Evolutionary conservation across 2,797 vertebrate species (phyloP).

Genomic region (Pangasius mekongensis): DNA sequence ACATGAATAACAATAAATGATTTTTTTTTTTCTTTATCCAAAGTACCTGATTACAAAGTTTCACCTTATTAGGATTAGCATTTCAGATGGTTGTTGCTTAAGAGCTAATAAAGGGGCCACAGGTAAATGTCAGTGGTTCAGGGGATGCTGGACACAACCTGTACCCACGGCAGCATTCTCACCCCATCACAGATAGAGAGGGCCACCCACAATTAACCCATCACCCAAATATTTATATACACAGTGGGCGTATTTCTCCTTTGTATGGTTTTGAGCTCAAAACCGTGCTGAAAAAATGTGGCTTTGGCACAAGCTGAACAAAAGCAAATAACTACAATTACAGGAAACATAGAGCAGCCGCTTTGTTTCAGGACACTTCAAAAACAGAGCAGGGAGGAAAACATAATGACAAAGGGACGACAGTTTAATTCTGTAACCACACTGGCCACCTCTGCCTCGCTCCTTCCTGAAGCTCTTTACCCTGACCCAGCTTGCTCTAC

Average conservation of each 20-base stretch:
- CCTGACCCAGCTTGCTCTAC: slow-evolving; percentile 29
- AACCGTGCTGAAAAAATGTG: slow-evolving; percentile 44
- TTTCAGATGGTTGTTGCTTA: not conserved
- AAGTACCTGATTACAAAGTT: not conserved
- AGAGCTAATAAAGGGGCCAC: not conserved
- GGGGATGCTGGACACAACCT: not conserved
- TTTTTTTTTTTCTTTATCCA: not conserved
- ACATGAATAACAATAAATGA: not conserved
- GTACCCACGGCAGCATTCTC: not conserved
- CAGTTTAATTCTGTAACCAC: slow-evolving; percentile 48
- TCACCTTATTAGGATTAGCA: not conserved
- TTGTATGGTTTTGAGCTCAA: slow-evolving; percentile 52
- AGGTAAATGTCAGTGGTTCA: not conserved
- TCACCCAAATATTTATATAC: slow-evolving; percentile 58
- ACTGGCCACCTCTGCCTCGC: slow-evolving; percentile 24
- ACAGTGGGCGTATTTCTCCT: slow-evolving; percentile 43
- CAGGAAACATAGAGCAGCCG: slow-evolving; percentile 75
- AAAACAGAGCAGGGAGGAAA: slow-evolving; percentile 43
- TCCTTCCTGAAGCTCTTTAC: slow-evolving; percentile 28
- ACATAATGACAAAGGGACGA: slow-evolving; percentile 50
- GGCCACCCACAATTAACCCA: slow-evolving; percentile 48
- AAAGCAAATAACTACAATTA: slow-evolving; percentile 79
- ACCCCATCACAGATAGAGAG: slow-evolving; percentile 34
- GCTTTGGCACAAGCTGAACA: slow-evolving; percentile 73
- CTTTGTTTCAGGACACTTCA: slow-evolving; percentile 73